A percentile compares a stretch with the other conserved stretches of the same genome.
These are phyloP conservation scores for Coremacera marginata DNA, from an alignment of 2,888 invertebrate species.

Conservation along the genomic window DNA sequence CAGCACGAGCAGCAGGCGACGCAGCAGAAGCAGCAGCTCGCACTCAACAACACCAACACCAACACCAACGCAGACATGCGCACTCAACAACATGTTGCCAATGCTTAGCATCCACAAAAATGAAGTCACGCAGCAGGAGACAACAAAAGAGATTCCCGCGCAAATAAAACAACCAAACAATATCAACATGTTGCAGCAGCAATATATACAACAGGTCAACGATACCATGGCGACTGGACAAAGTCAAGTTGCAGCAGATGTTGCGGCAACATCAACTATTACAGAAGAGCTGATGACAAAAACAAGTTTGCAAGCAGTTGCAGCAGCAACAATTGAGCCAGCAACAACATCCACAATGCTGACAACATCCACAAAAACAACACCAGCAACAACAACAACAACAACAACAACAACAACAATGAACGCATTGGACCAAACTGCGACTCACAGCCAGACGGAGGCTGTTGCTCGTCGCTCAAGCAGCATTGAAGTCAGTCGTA, in stretches of 20 bases:
- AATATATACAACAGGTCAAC: conserved; percentile 26
- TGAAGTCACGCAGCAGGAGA: background rate
- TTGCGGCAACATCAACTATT: conserved; percentile 28
- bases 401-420: conserved; percentile 34
- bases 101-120: conserved; percentile 2
- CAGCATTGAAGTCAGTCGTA: conserved; percentile 64
- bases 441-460: conserved; percentile 41
- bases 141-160: background rate
- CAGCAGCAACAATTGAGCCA: background rate
- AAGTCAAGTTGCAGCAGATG: conserved; percentile 33
- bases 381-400: conserved; percentile 15
- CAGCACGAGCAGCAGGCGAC: conserved; percentile 15
- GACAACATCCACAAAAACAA: conserved; percentile 8
- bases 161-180: conserved; percentile 42
- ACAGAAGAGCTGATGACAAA: conserved; percentile 1
- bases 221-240: conserved; percentile 7
- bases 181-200: conserved; percentile 41
- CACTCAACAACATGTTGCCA: conserved; percentile 42
- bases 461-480: conserved; percentile 56
- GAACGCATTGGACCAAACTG: background rate
- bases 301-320: conserved; percentile 19
- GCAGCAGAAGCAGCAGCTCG: conserved; percentile 33
- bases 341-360: conserved; percentile 17
- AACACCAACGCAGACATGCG: conserved; percentile 14
- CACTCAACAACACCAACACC: conserved; percentile 40